phyloP scores from a whole-genome alignment of 1,140 invertebrate genomes.

The Adelges cooleyi region DNA sequence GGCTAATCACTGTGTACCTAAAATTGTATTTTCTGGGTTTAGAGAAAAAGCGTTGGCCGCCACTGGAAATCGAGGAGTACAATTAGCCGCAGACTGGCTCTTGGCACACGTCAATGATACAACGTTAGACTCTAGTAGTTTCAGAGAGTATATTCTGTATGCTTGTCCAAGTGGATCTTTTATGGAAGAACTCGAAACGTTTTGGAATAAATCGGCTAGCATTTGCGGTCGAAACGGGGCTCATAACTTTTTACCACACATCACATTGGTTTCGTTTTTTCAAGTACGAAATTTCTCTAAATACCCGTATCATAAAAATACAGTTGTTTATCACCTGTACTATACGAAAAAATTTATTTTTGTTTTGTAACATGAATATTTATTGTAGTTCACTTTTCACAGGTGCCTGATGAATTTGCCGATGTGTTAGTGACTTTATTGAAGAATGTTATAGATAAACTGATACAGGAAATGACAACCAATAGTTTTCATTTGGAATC shows the following conservation, averaged over 20 bases:
- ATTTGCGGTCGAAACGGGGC: slow-evolving; percentile 74
- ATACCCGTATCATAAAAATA: no score
- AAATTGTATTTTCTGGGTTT: slow-evolving; percentile 33
- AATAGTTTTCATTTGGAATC: slow-evolving; percentile 55
- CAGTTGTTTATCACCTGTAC: no score
- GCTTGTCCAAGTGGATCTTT: slow-evolving; percentile 67
- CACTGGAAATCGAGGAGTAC: slow-evolving; percentile 73
- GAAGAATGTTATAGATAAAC: slow-evolving; percentile 53
- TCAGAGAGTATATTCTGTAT: slow-evolving; percentile 75
- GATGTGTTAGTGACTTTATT: slow-evolving; percentile 51
- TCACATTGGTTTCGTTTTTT: slow-evolving; percentile 79
- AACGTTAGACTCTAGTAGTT: slow-evolving; percentile 56
- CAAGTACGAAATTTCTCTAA: slow-evolving; percentile 62
- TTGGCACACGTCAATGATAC: slow-evolving; percentile 77
- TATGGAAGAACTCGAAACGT: slow-evolving; percentile 55
- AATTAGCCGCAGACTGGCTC: slow-evolving; percentile 79
- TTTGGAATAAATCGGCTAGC: slow-evolving; percentile 66
- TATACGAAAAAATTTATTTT: no score
- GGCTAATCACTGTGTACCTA: no score
- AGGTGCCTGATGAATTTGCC: slow-evolving; percentile 62
- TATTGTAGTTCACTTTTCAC: no score
- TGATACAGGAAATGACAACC: slow-evolving; percentile 41
- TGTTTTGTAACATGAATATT: no score
- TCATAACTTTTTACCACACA: slow-evolving; percentile 77
- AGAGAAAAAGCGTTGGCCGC: slow-evolving; percentile 80